A percentile compares a stretch with the other conserved stretches of the same genome.
These are phyloP conservation scores for Chromoteleia sp. DNA, from an alignment of 2,888 invertebrate genomes.

Conservation along the genomic window DNA sequence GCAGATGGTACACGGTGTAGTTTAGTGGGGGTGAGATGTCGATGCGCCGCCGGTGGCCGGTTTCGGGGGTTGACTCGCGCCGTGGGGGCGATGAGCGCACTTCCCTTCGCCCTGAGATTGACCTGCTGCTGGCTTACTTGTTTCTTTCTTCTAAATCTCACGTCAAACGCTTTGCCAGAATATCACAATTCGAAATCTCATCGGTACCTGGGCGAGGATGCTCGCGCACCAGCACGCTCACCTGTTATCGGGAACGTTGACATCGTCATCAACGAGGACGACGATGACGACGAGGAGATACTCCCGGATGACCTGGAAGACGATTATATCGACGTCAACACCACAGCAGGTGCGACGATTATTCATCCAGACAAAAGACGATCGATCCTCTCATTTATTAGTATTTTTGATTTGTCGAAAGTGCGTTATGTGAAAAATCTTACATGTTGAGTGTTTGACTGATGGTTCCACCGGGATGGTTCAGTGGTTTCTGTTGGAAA, in stretches of 20 bases:
- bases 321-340: slow-evolving; percentile 82
- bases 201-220: slow-evolving; percentile 67
- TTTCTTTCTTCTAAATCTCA: slow-evolving; percentile 78
- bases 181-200: slow-evolving; percentile 59
- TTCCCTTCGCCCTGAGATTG: slow-evolving; percentile 83
- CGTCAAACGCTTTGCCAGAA: slow-evolving; percentile 60
- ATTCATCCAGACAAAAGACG: background rate
- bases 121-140: slow-evolving; percentile 82
- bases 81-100: slow-evolving; percentile 84
- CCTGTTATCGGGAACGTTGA: slow-evolving; percentile 72
- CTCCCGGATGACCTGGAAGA: slow-evolving; percentile 81
- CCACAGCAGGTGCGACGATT: slow-evolving; percentile 82
- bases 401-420: slow-evolving; percentile 1
- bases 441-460: background rate
- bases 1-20: slow-evolving; percentile 66
- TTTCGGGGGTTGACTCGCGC: slow-evolving; percentile 84
- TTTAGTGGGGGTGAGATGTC: slow-evolving; percentile 80
- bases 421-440: slow-evolving; percentile 13
- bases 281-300: slow-evolving; percentile 81
- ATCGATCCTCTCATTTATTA: too few species aligned
- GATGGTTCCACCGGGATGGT: background rate
- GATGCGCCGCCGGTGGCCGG: slow-evolving; percentile 84
- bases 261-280: slow-evolving; percentile 81
- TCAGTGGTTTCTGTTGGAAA: background rate
- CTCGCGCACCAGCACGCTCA: slow-evolving; percentile 70